phyloP scores from a whole-genome alignment of 2,888 invertebrate species.

The Anthophora plumipes region DNA sequence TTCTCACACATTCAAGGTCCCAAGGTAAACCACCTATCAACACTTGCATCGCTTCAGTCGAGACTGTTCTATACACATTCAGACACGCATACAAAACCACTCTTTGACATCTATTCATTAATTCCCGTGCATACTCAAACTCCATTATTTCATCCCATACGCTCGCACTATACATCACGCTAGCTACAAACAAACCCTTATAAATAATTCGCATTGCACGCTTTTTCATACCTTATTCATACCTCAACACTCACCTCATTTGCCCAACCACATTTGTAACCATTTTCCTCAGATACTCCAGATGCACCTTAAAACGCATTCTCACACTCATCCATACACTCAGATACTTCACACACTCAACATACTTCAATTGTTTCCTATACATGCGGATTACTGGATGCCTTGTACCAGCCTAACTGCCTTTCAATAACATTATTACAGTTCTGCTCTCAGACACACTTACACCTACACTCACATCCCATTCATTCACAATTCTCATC shows the following conservation, averaged over 20 bases:
- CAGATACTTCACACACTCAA: slow-evolving; percentile 29
- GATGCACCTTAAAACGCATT: slow-evolving; percentile 43
- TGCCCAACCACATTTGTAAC: not conserved
- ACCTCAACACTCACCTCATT: slow-evolving; percentile 40
- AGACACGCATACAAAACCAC: slow-evolving; percentile 48
- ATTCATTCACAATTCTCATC: slow-evolving; percentile 17
- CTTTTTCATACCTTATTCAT: too few relatives aligned
- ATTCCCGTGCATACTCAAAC: not conserved
- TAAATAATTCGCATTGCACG: slow-evolving; percentile 14
- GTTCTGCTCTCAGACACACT: slow-evolving; percentile 32
- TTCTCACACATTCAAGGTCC: slow-evolving; percentile 51
- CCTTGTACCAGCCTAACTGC: not conserved
- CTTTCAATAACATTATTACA: slow-evolving; percentile 37
- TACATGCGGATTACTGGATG: slow-evolving; percentile 13
- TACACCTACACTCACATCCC: slow-evolving; percentile 27
- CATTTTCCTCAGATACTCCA: slow-evolving; percentile 12
- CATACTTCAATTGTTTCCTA: not conserved
- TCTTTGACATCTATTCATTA: slow-evolving; percentile 31
- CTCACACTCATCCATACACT: slow-evolving; percentile 30
- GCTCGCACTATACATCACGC: slow-evolving; percentile 46
- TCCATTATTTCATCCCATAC: slow-evolving; percentile 35
- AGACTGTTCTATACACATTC: slow-evolving; percentile 58
- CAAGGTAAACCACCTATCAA: slow-evolving; percentile 51
- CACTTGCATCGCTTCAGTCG: slow-evolving; percentile 59
- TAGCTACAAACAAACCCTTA: slow-evolving; percentile 31